These are phyloP conservation scores for Saxidomus purpurata DNA, from an alignment of 1,140 invertebrate genomes.

Conservation along the genomic window DNA sequence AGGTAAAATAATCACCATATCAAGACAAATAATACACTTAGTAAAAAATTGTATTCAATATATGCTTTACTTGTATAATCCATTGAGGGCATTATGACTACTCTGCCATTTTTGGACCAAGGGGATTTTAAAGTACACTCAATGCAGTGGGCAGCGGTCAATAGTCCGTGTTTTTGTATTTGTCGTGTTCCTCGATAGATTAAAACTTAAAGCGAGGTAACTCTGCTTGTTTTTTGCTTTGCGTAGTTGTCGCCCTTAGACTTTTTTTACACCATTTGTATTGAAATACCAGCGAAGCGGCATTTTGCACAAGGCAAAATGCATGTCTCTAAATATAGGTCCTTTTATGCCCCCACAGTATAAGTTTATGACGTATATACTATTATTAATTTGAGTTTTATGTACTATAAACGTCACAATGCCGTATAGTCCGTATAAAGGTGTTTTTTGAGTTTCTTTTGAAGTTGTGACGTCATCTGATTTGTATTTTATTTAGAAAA, in stretches of 20 bases:
- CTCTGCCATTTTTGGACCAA: too few relatives aligned
- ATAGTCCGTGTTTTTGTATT: too few relatives aligned
- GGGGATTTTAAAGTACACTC: too few relatives aligned
- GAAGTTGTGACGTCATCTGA: conserved; percentile 7
- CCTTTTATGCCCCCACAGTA: conserved; percentile 15
- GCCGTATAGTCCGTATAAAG: neutral
- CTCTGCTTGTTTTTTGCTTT: too few relatives aligned
- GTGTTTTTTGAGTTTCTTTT: neutral
- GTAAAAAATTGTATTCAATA: too few relatives aligned
- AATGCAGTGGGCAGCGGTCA: too few relatives aligned
- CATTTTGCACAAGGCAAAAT: conserved; percentile 2
- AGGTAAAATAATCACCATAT: too few relatives aligned
- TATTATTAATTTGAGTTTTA: neutral
- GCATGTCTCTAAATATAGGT: neutral
- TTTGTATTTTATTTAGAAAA: neutral
- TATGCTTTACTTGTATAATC: too few relatives aligned
- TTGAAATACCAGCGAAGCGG: neutral
- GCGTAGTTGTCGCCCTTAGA: conserved; percentile 5
- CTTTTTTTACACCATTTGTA: neutral
- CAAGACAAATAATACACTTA: too few relatives aligned
- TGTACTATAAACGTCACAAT: neutral
- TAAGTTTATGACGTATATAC: neutral
- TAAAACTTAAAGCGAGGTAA: too few relatives aligned
- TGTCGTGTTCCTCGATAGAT: too few relatives aligned
- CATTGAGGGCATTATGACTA: too few relatives aligned